phyloP scores from a whole-genome alignment of 1,140 invertebrate species.

The Babylonia areolata region DNA sequence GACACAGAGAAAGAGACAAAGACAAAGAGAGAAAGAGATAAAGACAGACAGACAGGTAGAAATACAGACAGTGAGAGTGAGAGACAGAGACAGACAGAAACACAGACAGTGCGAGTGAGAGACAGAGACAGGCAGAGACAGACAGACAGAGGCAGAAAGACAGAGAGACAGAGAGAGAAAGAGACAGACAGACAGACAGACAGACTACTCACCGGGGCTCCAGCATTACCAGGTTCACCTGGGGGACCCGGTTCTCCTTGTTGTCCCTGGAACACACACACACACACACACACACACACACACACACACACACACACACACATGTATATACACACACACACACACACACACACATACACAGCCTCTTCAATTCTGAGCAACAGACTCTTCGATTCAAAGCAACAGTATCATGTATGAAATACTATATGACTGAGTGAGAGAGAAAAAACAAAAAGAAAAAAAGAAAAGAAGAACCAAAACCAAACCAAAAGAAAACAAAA shows the following conservation, averaged over 20 bases:
- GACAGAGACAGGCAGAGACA: neutral
- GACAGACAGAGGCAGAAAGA: neutral
- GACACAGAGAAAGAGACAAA: neutral
- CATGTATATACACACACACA: neutral
- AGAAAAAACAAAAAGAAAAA: no score
- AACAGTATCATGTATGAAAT: no score
- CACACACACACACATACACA: slow-evolving; percentile 7
- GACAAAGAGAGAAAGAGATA: neutral
- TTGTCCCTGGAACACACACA: slow-evolving; percentile 44
- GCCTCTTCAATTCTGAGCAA: no score
- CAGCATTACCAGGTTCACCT: slow-evolving; percentile 83
- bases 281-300: neutral
- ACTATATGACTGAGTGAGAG: no score
- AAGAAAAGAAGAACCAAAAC: no score
- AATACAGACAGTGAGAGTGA: no score
- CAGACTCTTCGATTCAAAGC: no score
- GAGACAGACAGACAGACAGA: neutral
- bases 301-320: neutral
- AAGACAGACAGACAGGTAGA: neutral
- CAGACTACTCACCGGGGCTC: slow-evolving; percentile 52
- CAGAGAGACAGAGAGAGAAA: neutral
- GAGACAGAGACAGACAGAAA: neutral
- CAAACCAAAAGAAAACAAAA: no score
- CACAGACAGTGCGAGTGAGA: neutral
- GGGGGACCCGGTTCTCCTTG: slow-evolving; percentile 81